These are phyloP conservation scores for Tortrix viridana DNA, from an alignment of 2,888 invertebrate genomes.

Conservation along the genomic window DNA sequence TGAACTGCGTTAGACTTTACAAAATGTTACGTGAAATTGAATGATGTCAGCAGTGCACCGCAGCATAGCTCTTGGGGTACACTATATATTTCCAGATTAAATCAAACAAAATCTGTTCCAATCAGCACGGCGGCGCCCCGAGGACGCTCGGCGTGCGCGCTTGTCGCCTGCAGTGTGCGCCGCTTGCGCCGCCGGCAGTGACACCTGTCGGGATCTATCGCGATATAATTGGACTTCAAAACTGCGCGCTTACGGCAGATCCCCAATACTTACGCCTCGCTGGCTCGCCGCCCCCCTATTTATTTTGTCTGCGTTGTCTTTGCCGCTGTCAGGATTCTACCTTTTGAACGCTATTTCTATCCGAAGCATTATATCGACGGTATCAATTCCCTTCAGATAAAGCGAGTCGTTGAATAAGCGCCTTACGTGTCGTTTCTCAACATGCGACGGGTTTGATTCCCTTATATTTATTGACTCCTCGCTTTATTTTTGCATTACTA, in stretches of 20 bases:
- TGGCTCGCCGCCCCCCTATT: conserved; percentile 73
- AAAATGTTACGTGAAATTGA: too few species aligned
- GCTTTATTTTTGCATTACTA: conserved; percentile 13
- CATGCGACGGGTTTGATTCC: conserved; percentile 31
- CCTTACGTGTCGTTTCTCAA: conserved; percentile 46
- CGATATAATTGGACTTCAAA: conserved; percentile 85
- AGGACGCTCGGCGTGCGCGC: not conserved
- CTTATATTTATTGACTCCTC: conserved; percentile 30
- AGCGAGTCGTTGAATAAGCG: conserved; percentile 54
- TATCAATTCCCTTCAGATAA: conserved; percentile 73
- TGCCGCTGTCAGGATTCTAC: conserved; percentile 73
- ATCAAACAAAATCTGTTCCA: conserved; percentile 1
- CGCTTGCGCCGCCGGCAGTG: conserved; percentile 29
- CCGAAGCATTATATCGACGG: conserved; percentile 74
- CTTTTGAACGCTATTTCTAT: conserved; percentile 75
- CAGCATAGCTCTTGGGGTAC: too few species aligned
- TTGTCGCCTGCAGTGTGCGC: conserved; percentile 5
- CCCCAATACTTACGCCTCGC: conserved; percentile 82
- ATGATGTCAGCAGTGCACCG: too few species aligned
- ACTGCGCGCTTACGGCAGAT: conserved; percentile 75
- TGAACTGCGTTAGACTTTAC: too few species aligned
- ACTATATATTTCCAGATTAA: too few species aligned
- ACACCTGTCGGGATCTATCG: conserved; percentile 46
- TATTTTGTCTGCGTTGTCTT: conserved; percentile 81
- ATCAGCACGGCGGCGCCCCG: not conserved